Percentiles rank a stretch among this genome's conserved stretches.
phyloP scores from a whole-genome alignment of 2,113 vertebrate genomes.

The Gnathonemus longibarbis region DNA sequence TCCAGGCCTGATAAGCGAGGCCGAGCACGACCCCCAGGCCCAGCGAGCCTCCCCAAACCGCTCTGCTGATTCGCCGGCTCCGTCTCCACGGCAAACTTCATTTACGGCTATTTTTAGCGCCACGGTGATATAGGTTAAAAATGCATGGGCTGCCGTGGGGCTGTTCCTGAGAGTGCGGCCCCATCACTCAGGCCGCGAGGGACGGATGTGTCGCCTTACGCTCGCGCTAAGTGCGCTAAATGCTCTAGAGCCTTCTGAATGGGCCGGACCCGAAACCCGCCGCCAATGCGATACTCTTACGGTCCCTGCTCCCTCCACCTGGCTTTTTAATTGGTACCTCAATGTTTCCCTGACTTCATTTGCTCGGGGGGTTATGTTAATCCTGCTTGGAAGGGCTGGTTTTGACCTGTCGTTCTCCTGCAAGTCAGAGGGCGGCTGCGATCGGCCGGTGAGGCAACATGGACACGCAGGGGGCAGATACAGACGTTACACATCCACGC shows the following conservation, averaged over 20 bases:
- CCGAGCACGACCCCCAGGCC: not conserved
- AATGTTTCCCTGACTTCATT: not conserved
- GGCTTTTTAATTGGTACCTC: not conserved
- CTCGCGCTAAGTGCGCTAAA: not conserved
- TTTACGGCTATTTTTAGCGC: not conserved
- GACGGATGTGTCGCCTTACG: not conserved
- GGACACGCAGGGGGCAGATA: not conserved
- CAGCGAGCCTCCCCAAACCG: not conserved
- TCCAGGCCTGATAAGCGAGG: not conserved
- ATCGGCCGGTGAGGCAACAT: not conserved
- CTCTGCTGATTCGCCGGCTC: not conserved
- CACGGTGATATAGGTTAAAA: not conserved
- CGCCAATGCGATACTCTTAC: not conserved
- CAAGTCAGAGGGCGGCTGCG: not conserved
- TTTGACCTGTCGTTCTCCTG: not conserved
- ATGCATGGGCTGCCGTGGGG: not conserved
- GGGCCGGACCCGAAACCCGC: not conserved
- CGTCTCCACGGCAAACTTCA: not conserved
- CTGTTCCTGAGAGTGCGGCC: not conserved
- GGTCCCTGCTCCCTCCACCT: not conserved
- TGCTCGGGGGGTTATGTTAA: not conserved
- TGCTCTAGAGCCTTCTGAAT: not conserved
- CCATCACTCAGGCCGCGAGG: not conserved
- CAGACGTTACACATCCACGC: not conserved
- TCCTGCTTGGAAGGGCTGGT: not conserved